Evolutionary conservation across 2,113 vertebrate genomes (phyloP), one percentile per base, ranked within the genome.

Genomic region (Aviceda subcristata): DNA sequence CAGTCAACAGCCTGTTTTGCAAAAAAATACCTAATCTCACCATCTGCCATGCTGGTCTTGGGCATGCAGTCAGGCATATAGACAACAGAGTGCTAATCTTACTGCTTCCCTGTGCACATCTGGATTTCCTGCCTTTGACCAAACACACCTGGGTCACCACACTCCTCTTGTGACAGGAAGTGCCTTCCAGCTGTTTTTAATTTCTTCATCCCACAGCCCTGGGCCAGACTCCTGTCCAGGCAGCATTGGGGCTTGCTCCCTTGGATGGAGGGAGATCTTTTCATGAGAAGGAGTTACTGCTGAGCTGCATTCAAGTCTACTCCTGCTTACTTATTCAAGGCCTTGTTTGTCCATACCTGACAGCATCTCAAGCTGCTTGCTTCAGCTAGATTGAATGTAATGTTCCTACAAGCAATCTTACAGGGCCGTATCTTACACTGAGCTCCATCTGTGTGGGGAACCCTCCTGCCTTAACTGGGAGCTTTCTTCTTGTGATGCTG

Each of bases 221-320:
- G 26, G 19, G 19, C 34, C 62, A 8, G 32, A 74, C 5, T 71
- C 43, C 17, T 50, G 8, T 0, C 1, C 0, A 0, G 12, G 62
- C 34, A 86, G 53, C 17, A 67, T 27, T 60, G 8, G 17, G 36
- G 16, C 9, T 73, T 66, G 26, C 16, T 55, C 12, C n/a, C 30
- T 75, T 60, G n/a, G 15, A 18, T 11, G 26, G 43, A 92, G 11
- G 45, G 53, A 73, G 9, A 46, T 41, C n/a, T 81, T 53, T 59
- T 60, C 3, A 43, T 30, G 16, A 60, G 39, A 41, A 36, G 21
- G 17, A 32, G 21, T 62, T 45, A 12, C 22, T 86, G 34, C 12
- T 68, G 66, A 18, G 26, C 36, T 72, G 21, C 32, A 56, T 39
- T 67, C 20, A 77, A 9, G 18, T 20, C 27, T 76, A 45, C n/a